Conservation (phyloP, 2,797 vertebrate species). For the Sebastes aleutianus region DNA sequence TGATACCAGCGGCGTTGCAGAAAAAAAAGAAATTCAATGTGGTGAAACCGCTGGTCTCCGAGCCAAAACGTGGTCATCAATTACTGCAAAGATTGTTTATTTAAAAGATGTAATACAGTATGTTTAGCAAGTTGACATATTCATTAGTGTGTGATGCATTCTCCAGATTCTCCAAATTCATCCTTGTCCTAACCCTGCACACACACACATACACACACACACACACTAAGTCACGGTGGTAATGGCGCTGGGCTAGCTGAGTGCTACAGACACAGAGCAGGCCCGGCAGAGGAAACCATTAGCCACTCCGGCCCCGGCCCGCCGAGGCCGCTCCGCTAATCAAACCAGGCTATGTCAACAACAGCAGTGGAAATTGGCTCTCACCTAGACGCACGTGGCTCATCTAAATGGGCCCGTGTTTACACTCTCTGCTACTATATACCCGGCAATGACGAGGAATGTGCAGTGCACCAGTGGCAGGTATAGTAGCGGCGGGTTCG, state of each 20-base stretch:
- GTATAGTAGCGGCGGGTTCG: background rate
- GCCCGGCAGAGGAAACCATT: constrained; percentile 62
- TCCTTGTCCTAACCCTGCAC: constrained; percentile 9
- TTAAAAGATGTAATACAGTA: constrained; percentile 29
- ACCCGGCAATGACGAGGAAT: constrained; percentile 16
- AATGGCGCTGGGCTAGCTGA: constrained; percentile 43
- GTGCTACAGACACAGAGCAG: constrained; percentile 62
- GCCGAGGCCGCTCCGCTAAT: constrained; percentile 51
- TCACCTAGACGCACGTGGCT: constrained; percentile 38
- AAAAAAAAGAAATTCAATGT: background rate
- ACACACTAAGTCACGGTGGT: background rate
- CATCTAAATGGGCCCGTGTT: constrained; percentile 54
- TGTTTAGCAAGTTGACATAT: constrained; percentile 25
- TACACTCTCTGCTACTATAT: constrained; percentile 40
- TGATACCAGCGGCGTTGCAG: background rate
- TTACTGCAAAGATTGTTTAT: constrained; percentile 29
- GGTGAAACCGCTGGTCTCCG: background rate
- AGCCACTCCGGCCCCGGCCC: constrained; percentile 31
- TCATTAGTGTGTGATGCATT: constrained; percentile 49
- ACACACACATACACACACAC: background rate
- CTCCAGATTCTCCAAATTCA: constrained; percentile 31
- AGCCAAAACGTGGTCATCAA: too few species aligned
- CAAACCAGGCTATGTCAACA: constrained; percentile 68
- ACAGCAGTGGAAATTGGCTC: constrained; percentile 47
- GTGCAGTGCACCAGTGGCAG: constrained; percentile 40